Base-by-base conservation (phyloP, 2,888 invertebrate species). In the Drosophila neoperkinsi region DNA sequence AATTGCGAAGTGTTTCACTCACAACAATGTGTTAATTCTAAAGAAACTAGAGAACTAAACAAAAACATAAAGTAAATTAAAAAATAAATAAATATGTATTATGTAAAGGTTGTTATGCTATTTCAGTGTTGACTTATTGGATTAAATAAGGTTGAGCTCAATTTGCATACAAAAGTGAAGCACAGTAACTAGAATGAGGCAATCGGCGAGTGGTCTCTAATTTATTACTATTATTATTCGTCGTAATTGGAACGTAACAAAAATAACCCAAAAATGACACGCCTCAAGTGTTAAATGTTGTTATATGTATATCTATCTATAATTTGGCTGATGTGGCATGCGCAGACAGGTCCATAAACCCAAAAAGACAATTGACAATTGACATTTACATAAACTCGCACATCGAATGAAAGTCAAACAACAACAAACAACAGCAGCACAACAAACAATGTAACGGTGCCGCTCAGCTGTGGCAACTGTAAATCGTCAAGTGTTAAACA, bases 281-380 rank as follows among this genome's bases (percentile, higher is more conserved):
- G 66, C 67, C 52, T 21, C 38, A 36, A 21, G 11, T 38, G 49
- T 31, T 33, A 34, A 34, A 10, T 30, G 30, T 30, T 30, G 30
- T 30, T 68, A 60, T 69, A 68, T 63, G 46, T 82, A 58, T 58
- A 31, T 50, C 49, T 59, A 55, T 63, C 13, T 66, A 70, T 52
- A 63, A 70, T 78, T 68, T 63, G 75, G 58, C 70, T 69, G 72
- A 57, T 70, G 62, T 53, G 56, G 53, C 72, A 51, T 58, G 59
- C 67, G 74, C 77, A 77, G 77, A 86, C 77, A 83, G 83, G 88
- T 86, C 72, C 79, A 55, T 51, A 59, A 57, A 57, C 52, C 69
- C 70, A 63, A 65, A 79, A 76, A 87, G 49, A 72, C 90, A 84
- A 84, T 74, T 89, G 90, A 84, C 90, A 89, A 84, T 74, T 89